phyloP scores from a whole-genome alignment of 2,113 vertebrate genomes.

The Chiloscyllium plagiosum region DNA sequence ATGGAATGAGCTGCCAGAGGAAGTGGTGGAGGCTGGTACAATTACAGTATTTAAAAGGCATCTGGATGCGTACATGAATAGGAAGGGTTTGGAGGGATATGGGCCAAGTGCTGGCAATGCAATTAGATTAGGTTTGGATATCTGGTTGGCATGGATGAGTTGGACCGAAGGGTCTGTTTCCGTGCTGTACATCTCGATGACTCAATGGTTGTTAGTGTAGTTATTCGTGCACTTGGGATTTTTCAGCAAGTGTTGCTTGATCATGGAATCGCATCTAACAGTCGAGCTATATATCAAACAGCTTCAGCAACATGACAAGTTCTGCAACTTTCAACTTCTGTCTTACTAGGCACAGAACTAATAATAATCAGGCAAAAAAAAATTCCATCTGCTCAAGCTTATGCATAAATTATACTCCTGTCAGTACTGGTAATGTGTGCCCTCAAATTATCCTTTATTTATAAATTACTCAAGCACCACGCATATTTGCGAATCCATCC shows the following conservation, averaged over 20 bases:
- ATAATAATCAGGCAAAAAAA: neutral
- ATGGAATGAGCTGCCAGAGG: too few relatives aligned
- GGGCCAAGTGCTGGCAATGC: too few relatives aligned
- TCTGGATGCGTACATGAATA: too few relatives aligned
- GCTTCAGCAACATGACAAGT: neutral
- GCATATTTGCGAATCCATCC: neutral
- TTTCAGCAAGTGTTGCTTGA: neutral
- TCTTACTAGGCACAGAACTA: neutral
- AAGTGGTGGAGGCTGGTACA: too few relatives aligned
- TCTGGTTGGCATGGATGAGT: too few relatives aligned
- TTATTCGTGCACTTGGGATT: neutral
- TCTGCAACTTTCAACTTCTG: neutral
- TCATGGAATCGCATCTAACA: neutral
- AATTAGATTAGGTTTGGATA: too few relatives aligned
- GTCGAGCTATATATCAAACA: neutral
- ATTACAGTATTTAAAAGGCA: too few relatives aligned
- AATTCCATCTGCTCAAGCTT: neutral
- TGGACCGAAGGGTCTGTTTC: too few relatives aligned
- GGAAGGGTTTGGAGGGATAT: too few relatives aligned
- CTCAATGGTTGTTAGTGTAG: neutral
- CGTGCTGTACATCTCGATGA: too few relatives aligned
- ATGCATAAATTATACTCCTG: neutral
- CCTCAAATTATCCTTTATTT: neutral
- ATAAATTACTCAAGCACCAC: neutral
- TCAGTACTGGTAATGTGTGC: neutral